Conservation (phyloP, 2,797 vertebrate species). For the Lindbergichthys nudifrons region DNA sequence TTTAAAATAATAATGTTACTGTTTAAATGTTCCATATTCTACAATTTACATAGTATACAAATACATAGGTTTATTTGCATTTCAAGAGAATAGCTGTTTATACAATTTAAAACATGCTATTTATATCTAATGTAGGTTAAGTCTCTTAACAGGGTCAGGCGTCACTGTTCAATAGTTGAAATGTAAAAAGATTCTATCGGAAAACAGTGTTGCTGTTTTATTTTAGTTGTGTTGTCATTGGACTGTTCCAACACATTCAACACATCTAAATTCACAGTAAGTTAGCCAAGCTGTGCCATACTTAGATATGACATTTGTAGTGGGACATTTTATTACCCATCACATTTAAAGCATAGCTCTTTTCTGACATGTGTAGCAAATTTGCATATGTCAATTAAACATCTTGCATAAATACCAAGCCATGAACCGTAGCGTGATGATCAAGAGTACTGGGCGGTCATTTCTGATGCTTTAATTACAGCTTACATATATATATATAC, state of each 20-base stretch:
- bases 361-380: constrained; percentile 1
- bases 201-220: no score
- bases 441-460: constrained; percentile 6
- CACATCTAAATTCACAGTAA: background rate
- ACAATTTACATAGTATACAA: background rate
- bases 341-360: background rate
- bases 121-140: background rate
- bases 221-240: background rate
- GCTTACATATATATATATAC: background rate
- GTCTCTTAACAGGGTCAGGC: background rate
- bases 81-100: background rate
- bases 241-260: background rate
- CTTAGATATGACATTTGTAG: background rate
- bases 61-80: background rate
- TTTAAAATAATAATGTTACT: background rate
- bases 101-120: background rate
- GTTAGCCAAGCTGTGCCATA: background rate
- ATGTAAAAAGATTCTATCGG: no score
- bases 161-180: no score
- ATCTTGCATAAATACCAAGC: constrained; percentile 3
- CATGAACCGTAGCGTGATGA: constrained; percentile 1
- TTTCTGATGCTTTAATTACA: constrained; percentile 13
- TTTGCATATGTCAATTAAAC: constrained; percentile 8
- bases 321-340: background rate
- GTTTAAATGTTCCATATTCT: background rate